Evolutionary conservation across 2,797 vertebrate genomes (phyloP).

Genomic region (Poliocrania exsul): DNA sequence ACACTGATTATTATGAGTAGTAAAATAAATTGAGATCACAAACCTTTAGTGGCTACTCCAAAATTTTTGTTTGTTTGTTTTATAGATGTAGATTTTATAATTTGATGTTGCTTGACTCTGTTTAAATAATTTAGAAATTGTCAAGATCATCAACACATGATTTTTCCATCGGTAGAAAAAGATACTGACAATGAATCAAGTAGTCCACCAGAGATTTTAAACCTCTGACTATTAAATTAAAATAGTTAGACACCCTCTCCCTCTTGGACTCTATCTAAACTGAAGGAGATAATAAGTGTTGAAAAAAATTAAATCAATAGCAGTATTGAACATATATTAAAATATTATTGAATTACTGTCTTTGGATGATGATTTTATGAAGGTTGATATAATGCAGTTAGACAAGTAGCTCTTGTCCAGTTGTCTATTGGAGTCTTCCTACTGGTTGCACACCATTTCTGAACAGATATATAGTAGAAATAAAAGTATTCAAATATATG

Average conservation of each 20-base stretch:
- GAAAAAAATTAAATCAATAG: neutral
- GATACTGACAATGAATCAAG: neutral
- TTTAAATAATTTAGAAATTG: neutral
- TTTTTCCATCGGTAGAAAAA: neutral
- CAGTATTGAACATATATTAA: neutral
- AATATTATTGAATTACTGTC: conserved; percentile 13
- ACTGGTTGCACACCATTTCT: neutral
- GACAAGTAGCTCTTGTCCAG: neutral
- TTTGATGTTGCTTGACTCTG: neutral
- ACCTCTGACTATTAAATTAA: neutral
- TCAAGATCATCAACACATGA: neutral
- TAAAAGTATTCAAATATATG: neutral
- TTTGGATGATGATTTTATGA: neutral
- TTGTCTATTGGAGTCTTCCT: neutral
- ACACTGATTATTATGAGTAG: neutral
- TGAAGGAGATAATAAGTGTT: neutral
- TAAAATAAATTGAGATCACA: neutral
- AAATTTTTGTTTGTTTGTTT: neutral
- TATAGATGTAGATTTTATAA: neutral
- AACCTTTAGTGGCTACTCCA: neutral
- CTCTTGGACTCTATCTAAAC: neutral
- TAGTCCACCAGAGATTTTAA: neutral
- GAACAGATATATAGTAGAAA: neutral
- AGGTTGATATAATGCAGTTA: neutral
- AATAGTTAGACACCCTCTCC: neutral